Evolutionary conservation across 2,888 invertebrate species (phyloP), one percentile per base, ranked within the genome.

Genomic region (Spilarctia lutea): DNA sequence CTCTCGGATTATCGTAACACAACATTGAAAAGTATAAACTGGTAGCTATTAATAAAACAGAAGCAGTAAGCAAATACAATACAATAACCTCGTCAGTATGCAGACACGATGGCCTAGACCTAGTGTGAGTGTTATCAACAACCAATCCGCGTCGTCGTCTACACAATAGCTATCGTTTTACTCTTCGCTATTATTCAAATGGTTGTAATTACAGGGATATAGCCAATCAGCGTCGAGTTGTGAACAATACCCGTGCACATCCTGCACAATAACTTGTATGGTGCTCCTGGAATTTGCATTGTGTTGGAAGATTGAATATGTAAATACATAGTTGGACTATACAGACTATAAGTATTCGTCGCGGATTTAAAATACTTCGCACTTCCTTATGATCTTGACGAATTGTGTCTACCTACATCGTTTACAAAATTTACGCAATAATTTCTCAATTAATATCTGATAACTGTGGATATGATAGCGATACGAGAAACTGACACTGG

Each of bases 181-280:
- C 11, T 71, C 39, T 67, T 24, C 68, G 70, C 66, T 68, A 68
- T 52, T 78, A 81, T 75, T 77, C 72, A 78, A 74, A 83, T 77
- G 68, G 39, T 27, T 27, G 66, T 66, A 76, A 72, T 71, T 71
- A 74, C 71, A 71, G 33, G 48, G 13, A 11, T 42, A 30, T 30
- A 30, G 20, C 83, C 83, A 83, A 85, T 85, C 71, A 71, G 75
- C 60, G 60, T 2, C 67, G 33, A 68, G 71, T 45, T 27, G 20
- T 8, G 39, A 42, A 71, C 71, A 75, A 68, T 68, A 66, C 52
- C 42, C 24, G 45, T 27, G 20, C 27, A 65, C 65, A 13, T 69
- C 69, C 69, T 74, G 70, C 24, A 35, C 18, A 18, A 18, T 39
- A 52, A 35, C 65, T 65, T 13, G 35, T 20, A 24, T 16, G 6